These are phyloP conservation scores for Orthosia cruda DNA, from an alignment of 2,888 invertebrate species.

Conservation along the genomic window DNA sequence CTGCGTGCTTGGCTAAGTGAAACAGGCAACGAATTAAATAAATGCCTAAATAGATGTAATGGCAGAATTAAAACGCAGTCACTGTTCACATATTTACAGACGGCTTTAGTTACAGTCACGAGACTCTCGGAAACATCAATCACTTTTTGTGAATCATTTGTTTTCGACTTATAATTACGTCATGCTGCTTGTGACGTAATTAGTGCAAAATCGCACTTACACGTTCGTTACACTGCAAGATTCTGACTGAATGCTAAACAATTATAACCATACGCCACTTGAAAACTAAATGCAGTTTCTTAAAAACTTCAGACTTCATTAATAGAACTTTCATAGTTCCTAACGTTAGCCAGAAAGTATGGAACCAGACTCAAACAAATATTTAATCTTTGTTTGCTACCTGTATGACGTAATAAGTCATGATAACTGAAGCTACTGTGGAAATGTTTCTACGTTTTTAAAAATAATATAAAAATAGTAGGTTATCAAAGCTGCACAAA, in stretches of 20 bases:
- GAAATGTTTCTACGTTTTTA: too few relatives aligned
- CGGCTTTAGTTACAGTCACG: constrained; percentile 10
- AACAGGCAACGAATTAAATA: constrained; percentile 9
- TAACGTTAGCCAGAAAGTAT: too few relatives aligned
- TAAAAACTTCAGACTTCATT: not conserved
- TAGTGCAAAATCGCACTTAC: constrained; percentile 8
- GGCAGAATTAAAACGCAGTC: not conserved
- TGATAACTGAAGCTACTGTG: too few relatives aligned
- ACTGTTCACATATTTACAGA: constrained; percentile 34
- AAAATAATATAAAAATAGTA: too few relatives aligned
- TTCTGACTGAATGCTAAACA: not conserved
- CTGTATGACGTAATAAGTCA: too few relatives aligned
- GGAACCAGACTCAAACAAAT: too few relatives aligned
- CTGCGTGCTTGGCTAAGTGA: not conserved
- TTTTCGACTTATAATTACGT: constrained; percentile 42
- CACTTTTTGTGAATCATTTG: constrained; percentile 48
- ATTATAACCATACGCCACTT: too few relatives aligned
- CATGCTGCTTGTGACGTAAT: constrained; percentile 21
- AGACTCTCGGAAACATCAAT: constrained; percentile 19
- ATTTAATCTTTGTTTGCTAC: too few relatives aligned
- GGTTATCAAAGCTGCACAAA: not conserved
- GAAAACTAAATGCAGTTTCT: too few relatives aligned
- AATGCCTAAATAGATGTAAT: not conserved
- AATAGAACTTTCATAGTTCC: not conserved
- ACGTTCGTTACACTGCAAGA: not conserved